A percentile compares a stretch with the other conserved stretches of the same genome.
These are phyloP conservation scores for Chondrosia reniformis DNA, from an alignment of 37 sponge, comb jelly and placozoan genomes.

Conservation along the genomic window DNA sequence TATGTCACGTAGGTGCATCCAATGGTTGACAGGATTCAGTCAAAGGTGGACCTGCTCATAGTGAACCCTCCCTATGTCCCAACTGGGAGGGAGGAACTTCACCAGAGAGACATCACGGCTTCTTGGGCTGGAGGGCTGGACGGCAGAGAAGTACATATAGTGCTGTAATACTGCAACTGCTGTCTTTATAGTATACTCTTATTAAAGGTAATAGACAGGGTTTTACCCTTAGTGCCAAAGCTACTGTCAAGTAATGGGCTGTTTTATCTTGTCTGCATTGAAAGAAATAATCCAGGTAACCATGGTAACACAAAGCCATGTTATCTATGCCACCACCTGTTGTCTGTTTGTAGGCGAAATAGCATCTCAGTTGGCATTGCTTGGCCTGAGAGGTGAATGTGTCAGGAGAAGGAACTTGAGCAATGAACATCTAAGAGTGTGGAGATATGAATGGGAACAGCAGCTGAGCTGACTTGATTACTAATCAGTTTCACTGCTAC, in stretches of 20 bases:
- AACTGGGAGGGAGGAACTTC: constrained; percentile 74
- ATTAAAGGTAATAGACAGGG: constrained; percentile 85
- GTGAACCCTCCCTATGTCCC: constrained; percentile 98
- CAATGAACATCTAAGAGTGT: not conserved
- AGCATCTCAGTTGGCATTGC: not conserved
- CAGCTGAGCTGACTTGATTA: too few species aligned
- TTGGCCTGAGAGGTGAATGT: not conserved
- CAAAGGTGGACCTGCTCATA: constrained; percentile 80
- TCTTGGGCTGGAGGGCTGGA: constrained; percentile 92
- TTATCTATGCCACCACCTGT: not conserved
- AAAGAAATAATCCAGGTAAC: constrained; percentile 82
- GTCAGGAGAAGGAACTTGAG: not conserved
- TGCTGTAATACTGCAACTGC: too few species aligned
- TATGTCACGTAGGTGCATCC: constrained; percentile 7
- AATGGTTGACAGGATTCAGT: constrained; percentile 25
- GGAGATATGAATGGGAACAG: constrained; percentile 9
- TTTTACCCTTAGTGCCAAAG: constrained; percentile 60
- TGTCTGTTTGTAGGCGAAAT: not conserved
- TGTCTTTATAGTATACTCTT: too few species aligned
- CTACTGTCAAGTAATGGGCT: constrained; percentile 67
- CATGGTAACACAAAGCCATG: not conserved
- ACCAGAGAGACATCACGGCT: constrained; percentile 64
- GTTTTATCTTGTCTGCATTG: constrained; percentile 78
- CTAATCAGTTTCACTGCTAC: too few species aligned
- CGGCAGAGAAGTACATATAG: constrained; percentile 96